Evolutionary conservation across 2,113 vertebrate species (phyloP).

Genomic region (Fregetta grallaria): DNA sequence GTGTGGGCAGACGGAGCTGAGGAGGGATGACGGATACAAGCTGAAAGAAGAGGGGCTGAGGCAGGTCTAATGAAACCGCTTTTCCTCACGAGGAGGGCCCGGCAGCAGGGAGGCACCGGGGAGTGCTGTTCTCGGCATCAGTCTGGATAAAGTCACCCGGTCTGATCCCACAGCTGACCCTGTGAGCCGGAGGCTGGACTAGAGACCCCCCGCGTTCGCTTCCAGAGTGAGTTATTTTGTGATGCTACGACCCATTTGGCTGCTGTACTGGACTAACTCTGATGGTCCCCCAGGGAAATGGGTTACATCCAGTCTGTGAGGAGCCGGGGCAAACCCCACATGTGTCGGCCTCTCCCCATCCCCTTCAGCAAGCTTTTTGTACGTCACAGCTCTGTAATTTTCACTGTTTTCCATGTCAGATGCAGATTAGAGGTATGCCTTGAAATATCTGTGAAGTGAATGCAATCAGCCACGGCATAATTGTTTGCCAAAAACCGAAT

Average conservation of each 20-base stretch:
- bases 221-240: background rate
- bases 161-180: background rate
- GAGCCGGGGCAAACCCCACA: background rate
- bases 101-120: too few relatives aligned
- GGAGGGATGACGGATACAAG: background rate
- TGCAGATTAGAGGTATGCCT: background rate
- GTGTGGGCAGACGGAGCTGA: background rate
- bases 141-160: background rate
- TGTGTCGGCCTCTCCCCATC: background rate
- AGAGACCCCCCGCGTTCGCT: too few relatives aligned
- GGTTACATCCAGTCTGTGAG: background rate
- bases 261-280: background rate
- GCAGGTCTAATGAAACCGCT: background rate
- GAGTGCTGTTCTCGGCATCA: background rate
- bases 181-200: background rate
- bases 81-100: background rate
- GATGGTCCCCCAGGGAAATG: background rate
- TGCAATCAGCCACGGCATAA: conserved; percentile 19
- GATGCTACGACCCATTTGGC: too few relatives aligned
- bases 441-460: background rate
- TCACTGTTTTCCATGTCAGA: background rate
- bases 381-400: background rate
- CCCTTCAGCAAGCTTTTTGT: background rate
- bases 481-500: background rate
- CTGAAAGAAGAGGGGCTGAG: background rate